Evolutionary conservation across 2,797 vertebrate genomes (phyloP).

Genomic region (Gobionotothen gibberifrons): DNA sequence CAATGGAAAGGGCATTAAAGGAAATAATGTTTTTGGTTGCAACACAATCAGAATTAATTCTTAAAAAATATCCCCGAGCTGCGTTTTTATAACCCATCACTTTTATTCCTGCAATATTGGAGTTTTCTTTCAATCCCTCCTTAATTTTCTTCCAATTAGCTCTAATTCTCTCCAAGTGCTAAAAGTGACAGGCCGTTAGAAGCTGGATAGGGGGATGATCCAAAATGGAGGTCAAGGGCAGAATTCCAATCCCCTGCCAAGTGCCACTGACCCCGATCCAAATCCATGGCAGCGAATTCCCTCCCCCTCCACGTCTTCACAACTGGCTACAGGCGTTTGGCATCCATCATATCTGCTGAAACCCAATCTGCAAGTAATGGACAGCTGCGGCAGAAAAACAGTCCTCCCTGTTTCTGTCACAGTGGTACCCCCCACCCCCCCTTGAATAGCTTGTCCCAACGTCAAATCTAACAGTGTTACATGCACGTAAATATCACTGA

Average conservation of each 20-base stretch:
- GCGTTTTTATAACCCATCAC: conserved; percentile 17
- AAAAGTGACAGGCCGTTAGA: conserved; percentile 52
- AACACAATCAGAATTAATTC: conserved; percentile 39
- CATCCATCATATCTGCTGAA: conserved; percentile 91
- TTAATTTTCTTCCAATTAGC: conserved; percentile 34
- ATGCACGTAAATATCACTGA: conserved; percentile 8
- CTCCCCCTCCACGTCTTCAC: conserved; percentile 76
- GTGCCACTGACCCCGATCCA: conserved; percentile 87
- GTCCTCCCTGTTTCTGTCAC: conserved; percentile 66
- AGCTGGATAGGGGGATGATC: conserved; percentile 45
- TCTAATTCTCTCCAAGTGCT: conserved; percentile 31
- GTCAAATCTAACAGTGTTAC: conserved; percentile 19
- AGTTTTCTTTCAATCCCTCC: conserved; percentile 22
- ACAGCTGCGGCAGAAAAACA: conserved; percentile 87
- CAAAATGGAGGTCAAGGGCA: conserved; percentile 83
- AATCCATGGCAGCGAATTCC: conserved; percentile 70
- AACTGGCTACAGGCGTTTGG: conserved; percentile 91
- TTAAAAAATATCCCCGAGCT: conserved; percentile 37
- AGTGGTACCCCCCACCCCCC: conserved; percentile 24
- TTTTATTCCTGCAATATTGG: conserved; percentile 19
- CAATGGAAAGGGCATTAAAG: conserved; percentile 59
- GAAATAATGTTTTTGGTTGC: conserved; percentile 55
- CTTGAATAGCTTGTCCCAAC: conserved; percentile 14
- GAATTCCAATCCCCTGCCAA: conserved; percentile 86
- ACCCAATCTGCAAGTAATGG: conserved; percentile 88